These are phyloP conservation scores for Nannobrachium achirus DNA, from an alignment of 2,113 vertebrate genomes.

Conservation along the genomic window DNA sequence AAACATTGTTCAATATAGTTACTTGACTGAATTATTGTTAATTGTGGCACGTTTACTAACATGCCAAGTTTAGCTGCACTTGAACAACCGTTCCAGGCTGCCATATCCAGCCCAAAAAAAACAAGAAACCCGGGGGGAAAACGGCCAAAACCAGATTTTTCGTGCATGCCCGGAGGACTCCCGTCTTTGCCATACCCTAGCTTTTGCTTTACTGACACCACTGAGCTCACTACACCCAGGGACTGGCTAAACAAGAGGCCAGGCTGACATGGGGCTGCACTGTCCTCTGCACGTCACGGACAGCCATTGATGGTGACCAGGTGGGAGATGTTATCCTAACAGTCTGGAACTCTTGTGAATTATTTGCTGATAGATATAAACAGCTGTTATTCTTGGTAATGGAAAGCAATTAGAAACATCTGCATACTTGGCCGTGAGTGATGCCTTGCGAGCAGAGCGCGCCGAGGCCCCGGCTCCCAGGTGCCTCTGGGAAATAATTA, in stretches of 20 bases:
- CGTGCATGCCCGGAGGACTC: no score
- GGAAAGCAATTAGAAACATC: conserved; percentile 99
- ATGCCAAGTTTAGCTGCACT: no score
- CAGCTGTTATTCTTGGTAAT: conserved; percentile 99
- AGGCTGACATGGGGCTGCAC: conserved; percentile 78
- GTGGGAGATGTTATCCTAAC: conserved; percentile 95
- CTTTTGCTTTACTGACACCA: no score
- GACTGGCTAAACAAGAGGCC: conserved; percentile 60
- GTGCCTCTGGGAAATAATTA: conserved; percentile 98
- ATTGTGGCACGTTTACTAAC: no score
- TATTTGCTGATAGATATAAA: conserved; percentile 99
- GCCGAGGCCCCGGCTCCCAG: conserved; percentile 80
- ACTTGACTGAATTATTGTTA: no score
- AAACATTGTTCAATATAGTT: no score
- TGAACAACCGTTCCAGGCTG: no score
- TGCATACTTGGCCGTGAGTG: conserved; percentile 98
- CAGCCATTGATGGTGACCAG: conserved; percentile 94
- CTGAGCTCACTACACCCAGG: no score
- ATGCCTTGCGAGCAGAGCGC: conserved; percentile 85
- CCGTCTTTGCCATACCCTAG: no score
- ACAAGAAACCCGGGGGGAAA: no score
- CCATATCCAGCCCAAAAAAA: no score
- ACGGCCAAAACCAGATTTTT: no score
- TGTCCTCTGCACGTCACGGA: conserved; percentile 76
- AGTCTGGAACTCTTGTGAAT: conserved; percentile 39